These are phyloP conservation scores for Buphagus erythrorhynchus DNA, from an alignment of 2,797 vertebrate genomes.

Conservation along the genomic window DNA sequence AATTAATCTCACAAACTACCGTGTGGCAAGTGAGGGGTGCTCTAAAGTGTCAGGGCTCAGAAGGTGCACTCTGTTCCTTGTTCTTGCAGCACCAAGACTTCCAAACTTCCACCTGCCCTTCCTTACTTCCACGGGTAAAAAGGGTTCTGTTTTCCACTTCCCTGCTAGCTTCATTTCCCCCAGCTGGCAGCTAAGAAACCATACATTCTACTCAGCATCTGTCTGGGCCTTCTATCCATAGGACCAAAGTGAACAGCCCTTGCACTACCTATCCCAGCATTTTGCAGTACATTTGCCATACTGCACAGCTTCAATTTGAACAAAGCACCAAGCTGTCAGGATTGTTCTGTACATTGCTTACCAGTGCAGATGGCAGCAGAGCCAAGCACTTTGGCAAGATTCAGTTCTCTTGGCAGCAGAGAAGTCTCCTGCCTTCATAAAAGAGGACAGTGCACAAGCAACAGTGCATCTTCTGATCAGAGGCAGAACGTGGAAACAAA, in stretches of 20 bases:
- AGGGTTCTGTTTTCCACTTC: not conserved
- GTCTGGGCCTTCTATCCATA: not conserved
- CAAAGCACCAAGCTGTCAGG: not conserved
- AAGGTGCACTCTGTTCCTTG: not conserved
- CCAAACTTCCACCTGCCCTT: not conserved
- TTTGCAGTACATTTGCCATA: not conserved
- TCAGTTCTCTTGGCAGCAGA: not conserved
- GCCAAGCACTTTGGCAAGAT: not conserved
- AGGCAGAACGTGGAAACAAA: not conserved
- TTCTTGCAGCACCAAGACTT: not conserved
- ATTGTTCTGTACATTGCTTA: not conserved
- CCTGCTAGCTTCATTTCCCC: not conserved
- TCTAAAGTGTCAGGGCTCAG: not conserved
- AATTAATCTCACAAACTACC: fast-evolving
- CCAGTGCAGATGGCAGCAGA: not conserved
- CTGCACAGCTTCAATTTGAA: not conserved
- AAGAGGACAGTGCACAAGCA: not conserved
- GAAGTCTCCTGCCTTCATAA: not conserved
- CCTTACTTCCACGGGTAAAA: not conserved
- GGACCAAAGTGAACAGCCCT: not conserved
- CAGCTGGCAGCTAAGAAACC: not conserved
- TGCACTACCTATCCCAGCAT: not conserved
- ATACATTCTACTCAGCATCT: not conserved
- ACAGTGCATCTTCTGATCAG: not conserved
- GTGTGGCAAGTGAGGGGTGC: not conserved